These are phyloP conservation scores for Actinernus sp. DNA, from an alignment of 92 coral and sea anemone species.

Conservation along the genomic window DNA sequence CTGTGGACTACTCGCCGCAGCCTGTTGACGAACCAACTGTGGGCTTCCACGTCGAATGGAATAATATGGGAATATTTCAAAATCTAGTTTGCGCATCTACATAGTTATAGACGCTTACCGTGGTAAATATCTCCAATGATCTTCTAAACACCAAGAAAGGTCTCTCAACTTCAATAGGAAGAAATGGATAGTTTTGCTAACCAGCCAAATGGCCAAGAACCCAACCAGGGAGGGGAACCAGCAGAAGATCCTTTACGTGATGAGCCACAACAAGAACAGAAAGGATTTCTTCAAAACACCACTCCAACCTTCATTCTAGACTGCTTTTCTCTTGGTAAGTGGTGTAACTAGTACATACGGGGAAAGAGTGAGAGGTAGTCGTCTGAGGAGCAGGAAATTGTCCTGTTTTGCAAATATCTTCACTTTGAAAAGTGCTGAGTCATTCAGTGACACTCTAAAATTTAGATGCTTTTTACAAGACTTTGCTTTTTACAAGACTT, in stretches of 20 bases:
- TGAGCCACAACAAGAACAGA: slow-evolving; percentile 15
- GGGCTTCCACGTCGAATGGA: slow-evolving; percentile 35
- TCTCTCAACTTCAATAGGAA: too few relatives aligned
- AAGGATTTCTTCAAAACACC: slow-evolving; percentile 25
- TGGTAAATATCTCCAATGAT: neutral
- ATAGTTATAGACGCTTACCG: neutral
- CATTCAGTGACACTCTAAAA: too few relatives aligned
- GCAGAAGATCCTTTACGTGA: too few relatives aligned
- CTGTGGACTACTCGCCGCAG: neutral
- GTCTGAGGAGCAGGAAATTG: too few relatives aligned
- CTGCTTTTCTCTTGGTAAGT: slow-evolving; percentile 47
- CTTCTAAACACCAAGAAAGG: neutral
- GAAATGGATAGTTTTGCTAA: slow-evolving; percentile 63
- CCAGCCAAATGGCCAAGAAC: slow-evolving; percentile 8
- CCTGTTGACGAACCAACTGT: neutral
- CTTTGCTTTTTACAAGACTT: too few relatives aligned
- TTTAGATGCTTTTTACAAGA: too few relatives aligned
- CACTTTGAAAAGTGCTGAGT: too few relatives aligned
- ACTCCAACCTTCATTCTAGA: slow-evolving; percentile 60
- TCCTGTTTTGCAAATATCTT: too few relatives aligned
- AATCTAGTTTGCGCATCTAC: neutral
- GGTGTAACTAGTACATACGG: neutral
- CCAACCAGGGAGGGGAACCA: neutral
- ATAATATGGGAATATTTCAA: neutral
- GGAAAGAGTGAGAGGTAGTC: too few relatives aligned